These are phyloP conservation scores for Oikopleura dioica DNA, from an alignment of 23 tunicate genomes.

Conservation along the genomic window DNA sequence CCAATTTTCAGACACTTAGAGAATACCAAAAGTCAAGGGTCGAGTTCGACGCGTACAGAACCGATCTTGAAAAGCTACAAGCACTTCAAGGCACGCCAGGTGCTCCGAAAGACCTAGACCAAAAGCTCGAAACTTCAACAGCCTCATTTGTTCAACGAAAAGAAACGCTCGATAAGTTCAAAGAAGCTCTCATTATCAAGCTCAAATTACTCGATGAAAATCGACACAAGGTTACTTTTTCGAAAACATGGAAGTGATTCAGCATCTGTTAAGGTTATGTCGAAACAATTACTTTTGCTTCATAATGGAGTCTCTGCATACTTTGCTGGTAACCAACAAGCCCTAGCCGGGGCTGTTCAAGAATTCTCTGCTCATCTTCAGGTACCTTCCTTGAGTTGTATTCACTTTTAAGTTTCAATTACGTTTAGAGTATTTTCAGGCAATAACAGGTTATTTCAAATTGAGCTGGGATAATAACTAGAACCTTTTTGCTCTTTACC, in stretches of 20 bases:
- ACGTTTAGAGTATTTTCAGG: too few species aligned
- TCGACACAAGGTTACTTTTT: not conserved
- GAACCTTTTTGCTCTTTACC: too few species aligned
- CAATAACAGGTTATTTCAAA: too few species aligned
- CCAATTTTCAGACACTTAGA: not conserved
- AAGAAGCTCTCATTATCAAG: not conserved
- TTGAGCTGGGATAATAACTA: too few species aligned
- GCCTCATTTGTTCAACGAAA: not conserved
- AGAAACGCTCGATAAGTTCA: not conserved
- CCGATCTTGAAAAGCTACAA: not conserved
- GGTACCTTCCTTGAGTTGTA: too few species aligned
- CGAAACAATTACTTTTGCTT: not conserved
- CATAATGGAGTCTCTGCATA: not conserved
- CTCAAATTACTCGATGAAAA: not conserved
- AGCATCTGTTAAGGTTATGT: not conserved
- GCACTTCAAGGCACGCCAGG: not conserved
- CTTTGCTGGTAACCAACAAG: slow-evolving; percentile 1
- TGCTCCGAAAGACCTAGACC: not conserved
- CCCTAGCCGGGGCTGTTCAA: not conserved
- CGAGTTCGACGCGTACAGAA: not conserved
- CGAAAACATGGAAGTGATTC: not conserved
- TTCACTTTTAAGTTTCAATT: too few species aligned
- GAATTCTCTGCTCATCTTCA: not conserved
- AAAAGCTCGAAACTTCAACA: not conserved
- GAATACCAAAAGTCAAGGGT: not conserved